phyloP scores from a whole-genome alignment of 2,113 vertebrate species.

The Dicaeum eximium region DNA sequence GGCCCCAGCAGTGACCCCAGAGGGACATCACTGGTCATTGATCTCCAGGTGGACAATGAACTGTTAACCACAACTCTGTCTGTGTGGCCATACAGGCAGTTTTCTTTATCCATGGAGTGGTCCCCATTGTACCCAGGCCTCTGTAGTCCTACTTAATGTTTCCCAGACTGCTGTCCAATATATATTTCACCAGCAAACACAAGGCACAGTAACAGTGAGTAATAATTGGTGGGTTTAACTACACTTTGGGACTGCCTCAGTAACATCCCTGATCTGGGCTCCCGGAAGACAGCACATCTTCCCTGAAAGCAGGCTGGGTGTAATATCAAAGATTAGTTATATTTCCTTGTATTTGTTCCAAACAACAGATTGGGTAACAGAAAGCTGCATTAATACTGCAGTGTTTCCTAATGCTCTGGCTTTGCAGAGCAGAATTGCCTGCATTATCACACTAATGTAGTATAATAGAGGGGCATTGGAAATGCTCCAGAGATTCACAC shows the following conservation, averaged over 20 bases:
- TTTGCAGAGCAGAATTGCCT: not conserved
- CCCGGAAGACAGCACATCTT: not conserved
- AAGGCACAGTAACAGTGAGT: not conserved
- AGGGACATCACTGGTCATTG: not conserved
- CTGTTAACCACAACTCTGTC: not conserved
- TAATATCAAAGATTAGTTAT: not conserved
- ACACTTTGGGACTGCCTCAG: not conserved
- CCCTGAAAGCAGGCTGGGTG: not conserved
- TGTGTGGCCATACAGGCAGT: not conserved
- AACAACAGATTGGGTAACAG: not conserved
- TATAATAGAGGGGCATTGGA: not conserved
- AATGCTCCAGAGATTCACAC: not conserved
- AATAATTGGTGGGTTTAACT: not conserved
- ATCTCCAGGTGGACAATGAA: not conserved
- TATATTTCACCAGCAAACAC: not conserved
- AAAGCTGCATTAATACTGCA: not conserved
- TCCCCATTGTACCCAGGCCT: not conserved
- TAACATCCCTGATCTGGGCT: not conserved
- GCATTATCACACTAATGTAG: not conserved
- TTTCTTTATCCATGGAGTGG: not conserved
- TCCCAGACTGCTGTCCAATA: not conserved
- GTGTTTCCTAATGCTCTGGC: not conserved
- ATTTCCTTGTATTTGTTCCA: not conserved
- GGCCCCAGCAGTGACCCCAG: fast-evolving
- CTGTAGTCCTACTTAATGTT: not conserved